Evolutionary conservation across 2,888 invertebrate species (phyloP), one percentile per base, ranked within the genome.

Genomic region (Epinotia nisella): DNA sequence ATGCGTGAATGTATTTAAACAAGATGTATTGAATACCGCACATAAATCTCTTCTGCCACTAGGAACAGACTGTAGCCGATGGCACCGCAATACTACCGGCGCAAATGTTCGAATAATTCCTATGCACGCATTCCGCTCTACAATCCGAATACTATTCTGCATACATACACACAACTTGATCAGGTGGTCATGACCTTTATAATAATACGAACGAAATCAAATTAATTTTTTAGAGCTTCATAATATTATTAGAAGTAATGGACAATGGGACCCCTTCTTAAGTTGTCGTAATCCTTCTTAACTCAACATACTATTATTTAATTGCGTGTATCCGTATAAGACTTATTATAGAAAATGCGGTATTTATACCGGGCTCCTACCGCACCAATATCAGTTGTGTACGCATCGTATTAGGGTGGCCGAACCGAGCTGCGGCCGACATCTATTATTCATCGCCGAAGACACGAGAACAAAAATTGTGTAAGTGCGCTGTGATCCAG

Each of bases 381-480:
- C 72, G 13, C 67, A 41, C 62, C 72, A 72, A 72, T 73, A 64
- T 64, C 62, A 45, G 64, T 73, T 64, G 69, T 73, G 51, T 79
- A 79, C 78, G 81, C 76, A 81, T 78, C 81, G 79, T 71, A 75
- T 70, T 70, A 76, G 76, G 78, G 78, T 83, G 85, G 87, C 83
- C 85, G 84, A 82, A 83, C 83, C 82, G 78, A 76, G 81, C 81
- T 84, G 82, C 81, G 84, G 83, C 83, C 79, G 84, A 79, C 86
- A 92, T 93, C 87, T 91, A 92, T 92, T 91, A 93, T 93, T 92
- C 91, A 93, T 90, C 84, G 82, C 78, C 82, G 88, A 90, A 92
- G 92, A 92, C 91, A 91, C 86, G 89, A 86, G 85, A 90, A 90
- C 85, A 88, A 91, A 91, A 92, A 91, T 92, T 92, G 91, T 92